phyloP scores from a whole-genome alignment of 2,888 invertebrate species.

The Zaprionus obscuricornis region DNA sequence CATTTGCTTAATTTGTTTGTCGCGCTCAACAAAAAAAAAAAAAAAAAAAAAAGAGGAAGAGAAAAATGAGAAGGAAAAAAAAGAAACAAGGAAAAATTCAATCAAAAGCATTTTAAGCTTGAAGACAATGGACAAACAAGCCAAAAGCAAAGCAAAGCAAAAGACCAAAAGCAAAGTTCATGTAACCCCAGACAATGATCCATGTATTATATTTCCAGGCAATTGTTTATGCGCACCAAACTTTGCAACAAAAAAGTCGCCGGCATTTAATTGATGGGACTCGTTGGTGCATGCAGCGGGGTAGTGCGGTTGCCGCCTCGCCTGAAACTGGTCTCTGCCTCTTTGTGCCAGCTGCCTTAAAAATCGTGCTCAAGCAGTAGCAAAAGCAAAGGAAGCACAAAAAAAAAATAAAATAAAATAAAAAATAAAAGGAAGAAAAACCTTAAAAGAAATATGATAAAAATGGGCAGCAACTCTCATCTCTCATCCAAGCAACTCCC shows the following conservation, averaged over 20 bases:
- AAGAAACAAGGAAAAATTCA: slow-evolving; percentile 26
- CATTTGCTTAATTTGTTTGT: slow-evolving; percentile 54
- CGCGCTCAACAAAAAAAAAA: slow-evolving; percentile 11
- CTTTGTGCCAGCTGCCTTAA: slow-evolving; percentile 23
- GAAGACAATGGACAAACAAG: slow-evolving; percentile 27
- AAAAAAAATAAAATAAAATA: too few relatives aligned
- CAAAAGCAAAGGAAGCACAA: slow-evolving; percentile 11
- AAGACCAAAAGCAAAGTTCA: slow-evolving; percentile 34
- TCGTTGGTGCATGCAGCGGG: not conserved
- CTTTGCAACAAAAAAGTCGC: slow-evolving; percentile 29
- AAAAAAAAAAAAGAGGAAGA: not conserved
- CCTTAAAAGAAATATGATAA: slow-evolving; percentile 29
- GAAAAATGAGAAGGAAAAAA: slow-evolving; percentile 8
- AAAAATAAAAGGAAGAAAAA: too few relatives aligned
- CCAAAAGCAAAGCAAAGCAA: too few relatives aligned
- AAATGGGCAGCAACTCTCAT: slow-evolving; percentile 21
- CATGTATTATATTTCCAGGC: slow-evolving; percentile 52
- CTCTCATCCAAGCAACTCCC: slow-evolving; percentile 19
- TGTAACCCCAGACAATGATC: slow-evolving; percentile 33
- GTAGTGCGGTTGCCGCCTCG: slow-evolving; percentile 9
- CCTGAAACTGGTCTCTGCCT: slow-evolving; percentile 3
- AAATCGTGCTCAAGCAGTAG: slow-evolving; percentile 64
- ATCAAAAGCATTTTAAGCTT: slow-evolving; percentile 35
- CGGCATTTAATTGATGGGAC: slow-evolving; percentile 25
- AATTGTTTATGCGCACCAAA: slow-evolving; percentile 51